Base-by-base conservation (phyloP, 2,888 invertebrate species). In the Molanna angustata region DNA sequence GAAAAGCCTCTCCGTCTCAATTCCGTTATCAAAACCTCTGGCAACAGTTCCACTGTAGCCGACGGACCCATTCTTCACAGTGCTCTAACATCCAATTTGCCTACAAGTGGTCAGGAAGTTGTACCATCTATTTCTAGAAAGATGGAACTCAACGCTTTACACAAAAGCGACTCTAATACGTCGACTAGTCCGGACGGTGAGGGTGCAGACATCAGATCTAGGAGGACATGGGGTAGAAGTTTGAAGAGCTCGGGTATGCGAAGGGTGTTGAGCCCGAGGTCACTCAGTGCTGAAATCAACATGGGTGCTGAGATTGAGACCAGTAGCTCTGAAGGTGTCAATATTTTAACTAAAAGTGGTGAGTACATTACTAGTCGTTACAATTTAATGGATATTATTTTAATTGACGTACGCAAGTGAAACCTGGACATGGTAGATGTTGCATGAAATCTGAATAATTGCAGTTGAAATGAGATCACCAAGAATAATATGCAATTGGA, bases 1-100 rank as follows among this genome's bases (percentile, higher is more conserved):
- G 62, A 69, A 14, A 71, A 73, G 6, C 54, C 54, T 1, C 63
- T 73, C 64, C 63, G 77, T 37, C 59, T 76, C n/a, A 74, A 76
- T 54, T 74, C 76, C 0, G 77, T 77, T 3, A 77, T 77, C 17
- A 76, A 76, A 50, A 42, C 55, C 1, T 55, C 59, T 2, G 52
- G 48, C 2, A 41, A 20, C 18, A 56, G 27, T 32, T 56, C 57
- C 1, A 52, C 49, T 7, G 57, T 56, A 1, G 57, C 55, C 11
- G 57, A 56, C 9, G 57, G 57, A 3, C 59, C 59, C 11, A 59
- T 59, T n/a, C 45, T 59, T 14, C 59, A 57, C 47, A 56, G 53
- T 20, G 59, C 59, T 2, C 41, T 59, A n/a, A 52, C 56, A 6
- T 52, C 48, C 1, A 43, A 42, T 19, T n/a, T 43, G 6, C 44